phyloP scores from a whole-genome alignment of 2,888 invertebrate species.

The Timandra comae region DNA sequence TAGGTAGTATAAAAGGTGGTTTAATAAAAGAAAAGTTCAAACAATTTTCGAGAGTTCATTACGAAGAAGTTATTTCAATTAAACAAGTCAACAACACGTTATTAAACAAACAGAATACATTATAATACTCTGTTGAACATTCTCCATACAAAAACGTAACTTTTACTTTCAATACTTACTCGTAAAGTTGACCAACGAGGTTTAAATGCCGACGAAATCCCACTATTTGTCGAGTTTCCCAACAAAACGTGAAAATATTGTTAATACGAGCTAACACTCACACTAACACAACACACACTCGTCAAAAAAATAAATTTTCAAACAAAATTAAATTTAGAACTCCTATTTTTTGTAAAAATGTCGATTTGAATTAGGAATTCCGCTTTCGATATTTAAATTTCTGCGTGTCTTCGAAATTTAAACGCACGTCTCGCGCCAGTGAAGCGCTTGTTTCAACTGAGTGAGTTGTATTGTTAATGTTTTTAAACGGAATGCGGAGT shows the following conservation, averaged over 20 bases:
- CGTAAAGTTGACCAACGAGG: conserved; percentile 37
- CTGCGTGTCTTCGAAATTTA: conserved; percentile 9
- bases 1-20: no score
- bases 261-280: conserved; percentile 2
- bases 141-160: conserved; percentile 20
- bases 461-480: conserved; percentile 2
- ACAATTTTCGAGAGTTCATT: no score
- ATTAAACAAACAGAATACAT: neutral
- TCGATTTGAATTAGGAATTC: neutral
- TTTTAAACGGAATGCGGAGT: neutral
- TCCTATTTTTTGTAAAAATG: neutral
- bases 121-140: conserved; percentile 7
- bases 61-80: no score
- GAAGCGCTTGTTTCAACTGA: conserved; percentile 14
- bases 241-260: neutral
- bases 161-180: conserved; percentile 55
- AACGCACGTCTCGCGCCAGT: conserved; percentile 10
- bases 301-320: conserved; percentile 2
- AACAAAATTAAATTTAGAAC: neutral
- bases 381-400: conserved; percentile 1
- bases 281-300: conserved; percentile 2
- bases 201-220: conserved; percentile 12
- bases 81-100: no score
- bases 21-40: no score
- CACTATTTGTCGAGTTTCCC: neutral